Evolutionary conservation across 2,113 vertebrate genomes (phyloP).

Genomic region (Chlorocebus sabaeus): DNA sequence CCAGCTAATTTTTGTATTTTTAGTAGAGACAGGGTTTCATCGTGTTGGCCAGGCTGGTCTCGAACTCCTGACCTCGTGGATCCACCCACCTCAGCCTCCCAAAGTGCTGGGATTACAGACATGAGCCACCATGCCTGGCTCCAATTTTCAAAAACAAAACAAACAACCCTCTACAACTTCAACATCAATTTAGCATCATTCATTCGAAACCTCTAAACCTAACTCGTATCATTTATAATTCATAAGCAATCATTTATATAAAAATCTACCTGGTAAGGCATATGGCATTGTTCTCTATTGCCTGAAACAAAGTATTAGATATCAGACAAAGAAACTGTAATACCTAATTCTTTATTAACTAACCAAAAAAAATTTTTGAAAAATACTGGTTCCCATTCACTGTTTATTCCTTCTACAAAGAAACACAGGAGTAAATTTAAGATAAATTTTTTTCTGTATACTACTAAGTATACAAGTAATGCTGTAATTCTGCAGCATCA

Average conservation of each 20-base stretch:
- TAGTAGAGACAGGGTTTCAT: no score
- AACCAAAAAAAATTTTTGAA: not conserved
- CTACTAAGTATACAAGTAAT: not conserved
- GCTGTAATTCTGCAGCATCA: not conserved
- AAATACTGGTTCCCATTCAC: not conserved
- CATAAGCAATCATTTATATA: not conserved
- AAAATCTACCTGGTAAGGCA: not conserved
- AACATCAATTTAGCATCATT: not conserved
- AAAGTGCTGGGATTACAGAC: no score
- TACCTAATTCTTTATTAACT: not conserved
- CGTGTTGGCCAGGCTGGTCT: no score
- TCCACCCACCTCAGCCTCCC: no score
- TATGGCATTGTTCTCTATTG: not conserved
- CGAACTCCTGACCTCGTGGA: no score
- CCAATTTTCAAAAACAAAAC: not conserved
- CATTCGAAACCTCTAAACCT: not conserved
- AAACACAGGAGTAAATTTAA: not conserved
- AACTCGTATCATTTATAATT: slow-evolving; percentile 20
- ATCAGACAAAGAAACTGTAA: not conserved
- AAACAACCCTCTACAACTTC: not conserved
- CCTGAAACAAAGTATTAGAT: not conserved
- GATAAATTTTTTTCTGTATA: not conserved
- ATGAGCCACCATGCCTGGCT: not conserved
- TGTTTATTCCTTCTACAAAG: not conserved
- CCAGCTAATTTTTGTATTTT: no score